Percentiles rank a stretch among this genome's conserved stretches.
Evolutionary conservation across 1,140 invertebrate species (phyloP).

Genomic region (Fopius arisanus): DNA sequence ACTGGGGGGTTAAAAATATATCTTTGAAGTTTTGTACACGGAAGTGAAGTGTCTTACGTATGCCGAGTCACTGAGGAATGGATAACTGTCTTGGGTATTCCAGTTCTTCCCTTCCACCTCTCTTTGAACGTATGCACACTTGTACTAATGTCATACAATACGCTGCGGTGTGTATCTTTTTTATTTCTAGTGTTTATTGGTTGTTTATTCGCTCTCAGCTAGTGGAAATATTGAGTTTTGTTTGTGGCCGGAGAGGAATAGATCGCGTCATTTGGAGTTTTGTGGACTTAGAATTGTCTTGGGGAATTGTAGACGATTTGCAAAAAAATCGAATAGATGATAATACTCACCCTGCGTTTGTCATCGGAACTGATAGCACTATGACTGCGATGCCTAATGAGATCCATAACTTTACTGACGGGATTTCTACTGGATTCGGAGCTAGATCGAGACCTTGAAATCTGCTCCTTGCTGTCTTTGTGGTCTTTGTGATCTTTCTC

Average conservation of each 20-base stretch:
- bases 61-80: conserved; percentile 36
- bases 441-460: conserved; percentile 62
- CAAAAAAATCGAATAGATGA: too few species aligned
- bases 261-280: too few species aligned
- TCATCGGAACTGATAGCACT: conserved; percentile 75
- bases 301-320: too few species aligned
- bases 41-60: background rate
- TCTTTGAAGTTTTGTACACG: background rate
- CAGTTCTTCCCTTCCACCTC: conserved; percentile 32
- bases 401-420: conserved; percentile 89
- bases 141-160: background rate
- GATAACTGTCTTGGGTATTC: conserved; percentile 10
- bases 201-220: background rate
- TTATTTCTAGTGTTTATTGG: background rate
- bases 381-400: conserved; percentile 83
- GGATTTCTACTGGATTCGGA: conserved; percentile 70
- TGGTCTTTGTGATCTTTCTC: conserved; percentile 54
- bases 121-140: conserved; percentile 2
- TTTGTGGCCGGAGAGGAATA: too few species aligned
- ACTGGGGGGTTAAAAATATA: background rate
- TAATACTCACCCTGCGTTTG: conserved; percentile 75
- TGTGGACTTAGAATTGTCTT: too few species aligned
- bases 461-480: conserved; percentile 49
- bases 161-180: background rate
- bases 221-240: too few species aligned